Evolutionary conservation across 2,113 vertebrate species (phyloP).

Genomic region (Neopipo cinnamomea): DNA sequence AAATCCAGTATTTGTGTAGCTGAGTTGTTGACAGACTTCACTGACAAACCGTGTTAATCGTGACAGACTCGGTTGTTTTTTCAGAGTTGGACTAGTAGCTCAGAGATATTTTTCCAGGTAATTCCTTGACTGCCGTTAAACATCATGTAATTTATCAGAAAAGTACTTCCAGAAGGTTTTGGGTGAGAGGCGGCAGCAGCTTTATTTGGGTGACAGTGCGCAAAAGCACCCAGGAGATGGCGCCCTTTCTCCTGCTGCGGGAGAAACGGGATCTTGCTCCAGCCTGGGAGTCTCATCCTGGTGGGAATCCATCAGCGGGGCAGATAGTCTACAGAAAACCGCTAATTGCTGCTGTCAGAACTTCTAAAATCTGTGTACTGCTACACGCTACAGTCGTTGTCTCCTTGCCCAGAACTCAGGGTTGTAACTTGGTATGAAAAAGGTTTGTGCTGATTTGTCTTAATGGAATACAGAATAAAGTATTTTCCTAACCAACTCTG

Average conservation of each 20-base stretch:
- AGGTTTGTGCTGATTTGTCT: not conserved
- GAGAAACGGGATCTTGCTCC: not conserved
- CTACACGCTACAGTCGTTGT: not conserved
- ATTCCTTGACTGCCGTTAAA: not conserved
- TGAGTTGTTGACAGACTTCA: not conserved
- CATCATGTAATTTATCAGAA: not conserved
- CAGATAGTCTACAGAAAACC: not conserved
- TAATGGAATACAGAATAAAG: no score
- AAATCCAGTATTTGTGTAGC: not conserved
- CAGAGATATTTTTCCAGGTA: not conserved
- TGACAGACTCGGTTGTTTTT: not conserved
- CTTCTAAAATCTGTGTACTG: not conserved
- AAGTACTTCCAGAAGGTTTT: not conserved
- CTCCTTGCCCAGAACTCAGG: not conserved
- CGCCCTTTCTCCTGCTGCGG: not conserved
- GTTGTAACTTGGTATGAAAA: not conserved
- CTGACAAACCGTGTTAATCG: not conserved
- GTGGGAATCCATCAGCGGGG: not conserved
- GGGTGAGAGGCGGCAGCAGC: accelerated
- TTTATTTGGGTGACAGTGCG: not conserved
- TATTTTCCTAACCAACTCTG: not conserved
- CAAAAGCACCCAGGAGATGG: slow-evolving; percentile 6
- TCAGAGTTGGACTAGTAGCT: not conserved
- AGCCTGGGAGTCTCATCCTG: not conserved
- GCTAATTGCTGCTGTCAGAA: not conserved